Evolutionary conservation across 1,140 invertebrate species (phyloP), one percentile per base, ranked within the genome.

Genomic region (Idris sp.): DNA sequence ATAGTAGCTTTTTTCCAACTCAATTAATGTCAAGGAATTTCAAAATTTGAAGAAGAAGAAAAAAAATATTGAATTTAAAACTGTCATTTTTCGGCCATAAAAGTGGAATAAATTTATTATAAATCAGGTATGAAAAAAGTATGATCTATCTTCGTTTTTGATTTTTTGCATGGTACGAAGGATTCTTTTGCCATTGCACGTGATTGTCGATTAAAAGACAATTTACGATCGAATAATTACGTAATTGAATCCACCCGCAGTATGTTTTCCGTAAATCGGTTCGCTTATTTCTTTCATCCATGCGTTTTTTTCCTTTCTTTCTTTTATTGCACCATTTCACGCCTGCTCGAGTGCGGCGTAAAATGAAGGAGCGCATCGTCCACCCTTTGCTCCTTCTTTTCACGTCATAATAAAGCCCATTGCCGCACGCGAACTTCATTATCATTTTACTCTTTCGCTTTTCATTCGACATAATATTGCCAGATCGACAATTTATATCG

Each of bases 281-380:
- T 10, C 22, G 22, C 31, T 28, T 36, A 22, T 22, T 40, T 36
- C 22, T 64, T 51, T 28, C 11, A 31, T 25, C n/a, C 28, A 26
- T 36, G 8, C 30, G 14, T 13, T n/a, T 10, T 4, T 6, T 38
- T 38, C 48, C 14, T n/a, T 10, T 4, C 10, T 38, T 38, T 54
- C n/a, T 53, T 61, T 62, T 72, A 62, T 62, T 41, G 19, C 30
- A 15, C 68, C 51, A 58, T 72, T 72, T 72, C 68, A 72, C 68
- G 68, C 68, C 51, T 25, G 51, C 51, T 64, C 51, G 56, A 72
- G 68, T 72, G 59, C 58, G 36, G 30, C 59, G 26, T 72, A 36
- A 58, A 72, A 15, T 28, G 59, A 64, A 72, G 51, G 8, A 64
- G 68, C 59, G 44, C 58, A 72, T 72, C 68, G 54, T 25, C 30